Evolutionary conservation across 2,888 invertebrate genomes (phyloP), one percentile per base, ranked within the genome.

Genomic region (Ferrisia virgata): DNA sequence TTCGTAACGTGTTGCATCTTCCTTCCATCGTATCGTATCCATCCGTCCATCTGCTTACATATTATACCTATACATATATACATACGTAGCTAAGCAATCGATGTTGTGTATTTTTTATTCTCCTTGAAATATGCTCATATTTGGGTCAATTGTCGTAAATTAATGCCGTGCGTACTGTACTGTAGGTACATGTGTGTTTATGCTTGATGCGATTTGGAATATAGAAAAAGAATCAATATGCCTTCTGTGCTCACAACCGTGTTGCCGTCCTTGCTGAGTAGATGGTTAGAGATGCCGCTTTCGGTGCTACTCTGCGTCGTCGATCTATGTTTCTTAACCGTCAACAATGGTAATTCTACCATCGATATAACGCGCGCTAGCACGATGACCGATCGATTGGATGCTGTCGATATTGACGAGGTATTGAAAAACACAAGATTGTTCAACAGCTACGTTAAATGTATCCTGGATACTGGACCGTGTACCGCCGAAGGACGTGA

Each of bases 401-500:
- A 85, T 53, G 79, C 82, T 11, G 58, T 85, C 31, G 79, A 85
- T 79, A 83, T 85, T 25, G 85, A 85, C 47, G 58, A 39, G 13
- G 72, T 85, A 36, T 33, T 85, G 13, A 85, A 85, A 43, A 85
- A 85, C 64, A 83, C 82, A 0, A 78, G 85, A 78, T 78, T 85
- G 39, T 78, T 85, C 36, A 85, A 85, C 28, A 85, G 79, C 39
- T 85, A 78, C 78, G 82, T 85, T 2, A 85, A 85, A 28, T 85
- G 85, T 39, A 69, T 85, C 18, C 79, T 85, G 15, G 78, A 82
- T 36, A 85, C 31, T 22, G 85, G 85, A 53, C 85, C 85, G 13
- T 85, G 85, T 78, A 85, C 85, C 1, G 85, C 85, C 25, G 85
- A 85, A 79, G 85, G 85, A 53, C 85, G 85, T n/a, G 85, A 85